Evolutionary conservation across 2,888 invertebrate species (phyloP), one percentile per base, ranked within the genome.

Genomic region (Plebejus anna): DNA sequence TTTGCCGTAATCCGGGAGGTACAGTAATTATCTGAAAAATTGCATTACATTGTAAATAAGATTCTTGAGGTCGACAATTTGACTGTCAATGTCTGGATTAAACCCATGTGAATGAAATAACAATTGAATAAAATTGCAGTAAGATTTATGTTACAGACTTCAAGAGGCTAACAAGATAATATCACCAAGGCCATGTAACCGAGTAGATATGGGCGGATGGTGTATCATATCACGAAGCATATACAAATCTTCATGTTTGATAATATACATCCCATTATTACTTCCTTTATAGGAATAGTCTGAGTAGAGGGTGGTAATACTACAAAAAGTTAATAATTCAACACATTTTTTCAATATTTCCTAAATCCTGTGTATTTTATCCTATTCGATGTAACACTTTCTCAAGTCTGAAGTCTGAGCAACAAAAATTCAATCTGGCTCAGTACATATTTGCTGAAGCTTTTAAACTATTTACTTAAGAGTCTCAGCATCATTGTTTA

Each of bases 131-230:
- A 55, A 73, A 55, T 32, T 51, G 36, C 73, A 73, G 32, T 73
- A 28, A 51, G 73, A 73, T 55, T 73, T 73, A 73, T 73, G 51
- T 73, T 73, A 73, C 72, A 28, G 72, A 72, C 73, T 55, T 51
- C 73, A 73, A 16, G 38, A 71, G 71, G 28, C 51, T 73, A 73
- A 55, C 73, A 32, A 73, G 73, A 51, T 73, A 73, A 73, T 55
- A 36, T 16, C 51, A 13, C 32, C 73, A 73, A 71, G 71, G 71
- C n/a, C 42, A 42, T 42, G 42, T 71, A 66, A 66, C 36, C 13
- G 66, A 66, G 66, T 66, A 36, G 66, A 66, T 66, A 66, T 36
- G 61, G 61, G 28, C 61, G 61, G 28, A 61, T 61, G 66, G 32
- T 66, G 66, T 32, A 32, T 32, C 32, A 66, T 66, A 66, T 32